Percentiles rank a stretch among this genome's conserved stretches.
Conservation (phyloP, 2,113 vertebrate species). For the Ictidomys tridecemlineatus region DNA sequence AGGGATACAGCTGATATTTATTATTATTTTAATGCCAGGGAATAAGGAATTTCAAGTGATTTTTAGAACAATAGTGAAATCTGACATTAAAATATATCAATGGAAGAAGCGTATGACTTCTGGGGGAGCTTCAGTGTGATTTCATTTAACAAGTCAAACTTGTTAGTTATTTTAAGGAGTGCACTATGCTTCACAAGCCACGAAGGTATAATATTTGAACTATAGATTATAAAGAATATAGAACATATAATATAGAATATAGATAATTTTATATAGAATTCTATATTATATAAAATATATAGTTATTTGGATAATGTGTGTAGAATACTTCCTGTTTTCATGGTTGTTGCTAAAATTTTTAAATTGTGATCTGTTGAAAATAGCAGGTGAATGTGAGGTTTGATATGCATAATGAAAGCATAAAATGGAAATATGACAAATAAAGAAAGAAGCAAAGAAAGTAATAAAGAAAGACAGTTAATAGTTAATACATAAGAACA, state of each 20-base stretch:
- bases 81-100: background rate
- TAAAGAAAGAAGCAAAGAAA: too few species aligned
- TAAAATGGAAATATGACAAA: background rate
- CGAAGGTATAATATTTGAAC: background rate
- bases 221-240: too few species aligned
- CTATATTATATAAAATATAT: too few species aligned
- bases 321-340: background rate
- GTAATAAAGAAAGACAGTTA: background rate
- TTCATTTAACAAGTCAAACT: background rate
- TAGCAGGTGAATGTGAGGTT: background rate
- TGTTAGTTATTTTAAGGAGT: background rate
- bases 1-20: background rate
- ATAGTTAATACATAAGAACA: background rate
- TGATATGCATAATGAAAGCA: background rate
- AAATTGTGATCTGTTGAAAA: background rate
- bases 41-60: slow-evolving; percentile 17
- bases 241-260: too few species aligned
- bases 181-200: background rate
- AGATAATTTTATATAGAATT: too few species aligned
- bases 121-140: background rate
- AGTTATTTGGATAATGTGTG: background rate
- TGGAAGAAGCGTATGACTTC: background rate
- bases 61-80: background rate
- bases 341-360: background rate
- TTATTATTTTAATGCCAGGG: background rate